Conservation (phyloP, 2,797 vertebrate genomes). For the Philypnodon macrostomus region DNA sequence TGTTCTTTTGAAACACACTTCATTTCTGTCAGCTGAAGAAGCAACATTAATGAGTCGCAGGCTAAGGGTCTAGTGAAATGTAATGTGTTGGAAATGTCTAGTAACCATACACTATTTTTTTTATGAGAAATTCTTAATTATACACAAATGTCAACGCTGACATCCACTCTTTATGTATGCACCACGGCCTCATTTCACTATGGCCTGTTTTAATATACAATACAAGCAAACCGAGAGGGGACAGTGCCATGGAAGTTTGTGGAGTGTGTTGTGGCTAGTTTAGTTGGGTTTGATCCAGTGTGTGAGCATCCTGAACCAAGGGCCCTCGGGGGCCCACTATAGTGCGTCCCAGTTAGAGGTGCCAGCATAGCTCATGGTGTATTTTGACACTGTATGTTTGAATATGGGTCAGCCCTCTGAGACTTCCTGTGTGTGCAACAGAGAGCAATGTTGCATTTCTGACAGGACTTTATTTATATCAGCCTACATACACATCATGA, state of each 20-base stretch:
- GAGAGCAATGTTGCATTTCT: constrained; percentile 28
- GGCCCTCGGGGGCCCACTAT: constrained; percentile 58
- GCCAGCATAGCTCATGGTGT: constrained; percentile 68
- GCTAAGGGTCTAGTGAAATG: constrained; percentile 16
- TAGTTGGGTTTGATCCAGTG: constrained; percentile 46
- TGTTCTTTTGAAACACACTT: constrained; percentile 34
- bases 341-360: constrained; percentile 73
- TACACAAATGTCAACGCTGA: constrained; percentile 28
- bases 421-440: constrained; percentile 26
- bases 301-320: constrained; percentile 61
- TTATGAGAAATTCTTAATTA: constrained; percentile 27
- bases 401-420: constrained; percentile 63
- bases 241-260: constrained; percentile 27
- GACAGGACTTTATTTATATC: constrained; percentile 50
- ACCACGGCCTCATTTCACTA: constrained; percentile 28
- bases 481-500: constrained; percentile 35
- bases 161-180: constrained; percentile 27
- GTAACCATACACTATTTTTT: constrained; percentile 1
- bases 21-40: constrained; percentile 20
- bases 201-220: constrained; percentile 32
- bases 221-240: constrained; percentile 14
- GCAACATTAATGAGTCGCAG: constrained; percentile 36
- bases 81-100: constrained; percentile 31
- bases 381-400: constrained; percentile 47
- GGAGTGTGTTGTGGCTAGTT: constrained; percentile 35